Base-by-base conservation (phyloP, 2,888 invertebrate species). In the Pristionchus arcanus region DNA sequence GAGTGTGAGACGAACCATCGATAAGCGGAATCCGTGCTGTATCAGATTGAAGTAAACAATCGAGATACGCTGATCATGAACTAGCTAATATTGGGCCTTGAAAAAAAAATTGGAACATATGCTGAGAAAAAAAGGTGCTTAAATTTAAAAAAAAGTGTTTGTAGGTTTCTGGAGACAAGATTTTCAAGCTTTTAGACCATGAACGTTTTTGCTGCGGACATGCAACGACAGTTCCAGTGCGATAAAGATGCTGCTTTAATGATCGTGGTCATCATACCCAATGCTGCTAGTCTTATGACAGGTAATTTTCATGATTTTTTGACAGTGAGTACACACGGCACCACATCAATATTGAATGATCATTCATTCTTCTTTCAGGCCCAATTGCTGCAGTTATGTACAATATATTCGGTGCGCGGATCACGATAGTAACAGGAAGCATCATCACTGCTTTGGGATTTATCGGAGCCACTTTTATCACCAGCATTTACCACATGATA, bases 371-470 rank as follows among this genome's bases (percentile, higher is more conserved):
- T 55, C 34, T 71, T 74, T 19, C 89, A 92, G 93, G 93, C 4
- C 93, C 93, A 15, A 25, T 93, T 2, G 91, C 90, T 25, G 92
- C 93, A 53, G 88, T 91, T n/a, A 89, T 92, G 63, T 93, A 93
- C 84, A 91, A 92, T 68, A 81, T 90, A 19, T 89, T 90, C 2
- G 92, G 93, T 16, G 93, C 93, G 0, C 88, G 92, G 53, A 90
- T 92, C 37, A 90, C 90, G 25, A 91, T 93, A 21, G 71, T 90
- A 11, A 59, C 88, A 3, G 93, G 93, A 15, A 34, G 55, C 11
- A 28, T 88, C 31, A 55, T 93, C 7, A 90, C 91, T 16, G 90
- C 90, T 28, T n/a, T 88, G 21, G 91, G 92, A n/a, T 92, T 92
- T 74, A 84, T 92, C 2, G 77, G 90, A 34, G 93, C 92, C 31